These are phyloP conservation scores for Vanessa cardui DNA, from an alignment of 2,888 invertebrate genomes.

Conservation along the genomic window DNA sequence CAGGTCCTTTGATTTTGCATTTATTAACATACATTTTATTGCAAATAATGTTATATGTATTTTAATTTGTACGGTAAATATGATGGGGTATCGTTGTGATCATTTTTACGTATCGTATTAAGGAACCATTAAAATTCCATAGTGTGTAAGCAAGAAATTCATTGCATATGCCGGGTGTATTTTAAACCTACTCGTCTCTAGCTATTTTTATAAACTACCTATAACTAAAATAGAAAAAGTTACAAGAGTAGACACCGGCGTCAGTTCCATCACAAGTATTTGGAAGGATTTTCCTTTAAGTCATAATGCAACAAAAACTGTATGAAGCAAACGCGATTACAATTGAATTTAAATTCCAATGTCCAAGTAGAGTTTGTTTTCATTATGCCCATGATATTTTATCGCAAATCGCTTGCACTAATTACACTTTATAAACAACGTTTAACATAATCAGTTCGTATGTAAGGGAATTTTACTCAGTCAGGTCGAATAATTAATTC, in stretches of 20 bases:
- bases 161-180: constrained; percentile 28
- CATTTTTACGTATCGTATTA: neutral
- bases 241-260: neutral
- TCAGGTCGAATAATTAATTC: constrained; percentile 21
- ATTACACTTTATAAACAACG: constrained; percentile 39
- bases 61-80: no score
- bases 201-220: constrained; percentile 20
- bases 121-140: neutral
- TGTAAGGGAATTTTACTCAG: constrained; percentile 29
- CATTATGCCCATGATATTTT: constrained; percentile 35
- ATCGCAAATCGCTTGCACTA: constrained; percentile 36
- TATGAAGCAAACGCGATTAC: neutral
- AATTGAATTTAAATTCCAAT: neutral
- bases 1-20: constrained; percentile 40
- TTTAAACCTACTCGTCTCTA: constrained; percentile 25
- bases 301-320: neutral
- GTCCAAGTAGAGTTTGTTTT: constrained; percentile 28
- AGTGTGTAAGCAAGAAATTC: constrained; percentile 13
- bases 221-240: constrained; percentile 19
- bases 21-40: constrained; percentile 38
- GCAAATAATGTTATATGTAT: constrained; percentile 11
- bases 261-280: neutral
- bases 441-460: constrained; percentile 27
- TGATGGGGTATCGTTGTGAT: no score
- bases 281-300: constrained; percentile 1